A percentile compares a stretch with the other conserved stretches of the same genome.
Evolutionary conservation across 2,888 invertebrate genomes (phyloP).

Genomic region (Gari tellinella): DNA sequence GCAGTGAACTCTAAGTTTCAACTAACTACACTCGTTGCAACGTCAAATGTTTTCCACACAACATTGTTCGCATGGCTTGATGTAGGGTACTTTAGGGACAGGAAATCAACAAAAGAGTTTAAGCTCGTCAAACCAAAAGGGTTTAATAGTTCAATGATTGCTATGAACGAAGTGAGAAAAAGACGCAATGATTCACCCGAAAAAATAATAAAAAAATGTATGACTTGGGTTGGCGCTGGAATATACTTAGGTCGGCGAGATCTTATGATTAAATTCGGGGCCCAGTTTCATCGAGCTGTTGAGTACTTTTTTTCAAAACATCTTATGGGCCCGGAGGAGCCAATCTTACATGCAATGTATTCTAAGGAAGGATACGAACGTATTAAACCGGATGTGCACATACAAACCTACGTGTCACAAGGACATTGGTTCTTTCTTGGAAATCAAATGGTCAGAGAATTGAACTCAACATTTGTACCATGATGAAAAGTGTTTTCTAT

Average conservation of each 20-base stretch:
- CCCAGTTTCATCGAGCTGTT: slow-evolving; percentile 41
- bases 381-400: slow-evolving; percentile 44
- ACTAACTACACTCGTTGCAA: slow-evolving; percentile 48
- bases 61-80: slow-evolving; percentile 70
- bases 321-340: slow-evolving; percentile 57
- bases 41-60: slow-evolving; percentile 50
- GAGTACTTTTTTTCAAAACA: slow-evolving; percentile 36
- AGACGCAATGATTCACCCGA: slow-evolving; percentile 15
- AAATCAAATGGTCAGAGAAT: slow-evolving; percentile 16
- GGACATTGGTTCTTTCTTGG: slow-evolving; percentile 54
- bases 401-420: slow-evolving; percentile 32
- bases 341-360: slow-evolving; percentile 49
- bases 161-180: slow-evolving; percentile 22
- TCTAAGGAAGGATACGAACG: slow-evolving; percentile 24
- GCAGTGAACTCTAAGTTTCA: slow-evolving; percentile 70
- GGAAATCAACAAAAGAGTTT: slow-evolving; percentile 37
- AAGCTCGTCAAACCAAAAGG: slow-evolving; percentile 18
- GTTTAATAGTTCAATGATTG: slow-evolving; percentile 39
- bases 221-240: slow-evolving; percentile 60
- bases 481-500: too few species aligned
- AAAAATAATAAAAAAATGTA: slow-evolving; percentile 52
- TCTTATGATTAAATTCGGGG: slow-evolving; percentile 29
- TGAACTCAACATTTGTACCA: too few species aligned
- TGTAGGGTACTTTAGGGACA: slow-evolving; percentile 66
- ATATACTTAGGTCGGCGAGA: slow-evolving; percentile 41